A percentile compares a stretch with the other conserved stretches of the same genome.
phyloP scores from a whole-genome alignment of 92 coral and sea anemone genomes.

The Siderastrea siderea region DNA sequence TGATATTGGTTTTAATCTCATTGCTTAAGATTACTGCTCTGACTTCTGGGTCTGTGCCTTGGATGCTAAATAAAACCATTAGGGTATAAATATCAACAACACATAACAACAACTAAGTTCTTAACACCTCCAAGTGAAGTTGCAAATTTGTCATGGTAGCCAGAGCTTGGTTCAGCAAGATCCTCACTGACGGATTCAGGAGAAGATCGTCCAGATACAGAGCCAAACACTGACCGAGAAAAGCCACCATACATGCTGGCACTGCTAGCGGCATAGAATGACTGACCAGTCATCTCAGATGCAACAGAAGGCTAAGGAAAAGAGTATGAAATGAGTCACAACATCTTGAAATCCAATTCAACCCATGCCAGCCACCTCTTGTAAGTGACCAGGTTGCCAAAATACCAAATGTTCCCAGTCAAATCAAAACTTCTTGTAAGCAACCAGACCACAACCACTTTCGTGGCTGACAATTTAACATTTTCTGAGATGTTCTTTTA shows the following conservation, averaged over 20 bases:
- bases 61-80: too few species aligned
- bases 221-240: conserved; percentile 97
- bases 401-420: too few species aligned
- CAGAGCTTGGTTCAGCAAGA: conserved; percentile 89
- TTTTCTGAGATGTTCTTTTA: too few species aligned
- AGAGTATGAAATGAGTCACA: background rate
- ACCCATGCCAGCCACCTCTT: too few species aligned
- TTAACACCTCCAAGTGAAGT: conserved; percentile 91
- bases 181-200: conserved; percentile 98
- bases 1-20: too few species aligned
- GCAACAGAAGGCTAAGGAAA: conserved; percentile 67
- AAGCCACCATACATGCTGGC: conserved; percentile 99
- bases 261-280: conserved; percentile 98
- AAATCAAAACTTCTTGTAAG: too few species aligned
- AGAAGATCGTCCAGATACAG: conserved; percentile 96
- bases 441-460: too few species aligned
- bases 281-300: conserved; percentile 87
- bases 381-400: too few species aligned
- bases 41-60: too few species aligned
- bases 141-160: conserved; percentile 88
- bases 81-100: background rate
- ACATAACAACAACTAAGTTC: background rate
- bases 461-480: too few species aligned
- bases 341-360: background rate
- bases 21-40: too few species aligned